A percentile compares a stretch with the other conserved stretches of the same genome.
phyloP scores from a whole-genome alignment of 2,797 vertebrate genomes.

The Choloepus didactylus region DNA sequence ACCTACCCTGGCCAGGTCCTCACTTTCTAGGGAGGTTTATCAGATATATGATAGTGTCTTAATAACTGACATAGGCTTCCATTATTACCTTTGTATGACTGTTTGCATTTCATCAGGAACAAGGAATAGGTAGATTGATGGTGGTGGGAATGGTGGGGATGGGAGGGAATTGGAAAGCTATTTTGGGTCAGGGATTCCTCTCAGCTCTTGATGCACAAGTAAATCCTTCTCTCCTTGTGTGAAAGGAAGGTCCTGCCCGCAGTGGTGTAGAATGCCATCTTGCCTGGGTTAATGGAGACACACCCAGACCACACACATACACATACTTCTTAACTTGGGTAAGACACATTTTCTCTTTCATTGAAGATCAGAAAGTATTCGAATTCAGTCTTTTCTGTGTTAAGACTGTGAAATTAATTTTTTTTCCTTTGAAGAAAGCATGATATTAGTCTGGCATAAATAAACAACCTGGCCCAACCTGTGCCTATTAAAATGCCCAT shows the following conservation, averaged over 20 bases:
- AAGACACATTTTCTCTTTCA: not conserved
- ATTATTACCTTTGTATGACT: not conserved
- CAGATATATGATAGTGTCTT: not conserved
- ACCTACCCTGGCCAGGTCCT: not conserved
- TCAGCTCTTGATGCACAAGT: not conserved
- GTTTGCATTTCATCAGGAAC: constrained; percentile 46
- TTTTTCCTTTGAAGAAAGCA: not conserved
- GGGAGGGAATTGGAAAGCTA: not conserved
- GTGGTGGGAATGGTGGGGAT: no score
- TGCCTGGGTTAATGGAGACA: not conserved
- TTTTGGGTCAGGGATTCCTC: not conserved
- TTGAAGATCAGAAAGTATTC: not conserved
- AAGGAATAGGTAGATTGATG: not conserved
- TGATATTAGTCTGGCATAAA: not conserved
- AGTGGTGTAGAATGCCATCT: not conserved
- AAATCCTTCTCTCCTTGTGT: not conserved
- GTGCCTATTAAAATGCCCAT: not conserved
- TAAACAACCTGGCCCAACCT: not conserved
- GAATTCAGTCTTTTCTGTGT: constrained; percentile 3
- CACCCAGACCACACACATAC: not conserved
- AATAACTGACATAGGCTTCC: constrained; percentile 2
- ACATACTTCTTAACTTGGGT: not conserved
- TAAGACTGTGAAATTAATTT: not conserved
- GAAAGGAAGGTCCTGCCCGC: not conserved
- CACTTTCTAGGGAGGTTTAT: constrained; percentile 48